Evolutionary conservation across 2,797 vertebrate genomes (phyloP).

Genomic region (Trachurus trachurus): DNA sequence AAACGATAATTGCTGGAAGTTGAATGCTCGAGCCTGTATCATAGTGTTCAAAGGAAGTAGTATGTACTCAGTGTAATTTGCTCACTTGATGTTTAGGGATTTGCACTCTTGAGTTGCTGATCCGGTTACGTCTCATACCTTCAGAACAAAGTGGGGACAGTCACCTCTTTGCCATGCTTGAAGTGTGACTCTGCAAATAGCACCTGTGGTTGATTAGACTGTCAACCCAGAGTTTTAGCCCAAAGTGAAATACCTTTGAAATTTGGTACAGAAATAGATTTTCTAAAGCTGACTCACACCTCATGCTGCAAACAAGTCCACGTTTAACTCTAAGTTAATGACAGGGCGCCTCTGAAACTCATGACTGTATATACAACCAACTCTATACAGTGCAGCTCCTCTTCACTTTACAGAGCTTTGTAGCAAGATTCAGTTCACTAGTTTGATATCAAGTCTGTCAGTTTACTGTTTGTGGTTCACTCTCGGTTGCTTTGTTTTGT

Average conservation of each 20-base stretch:
- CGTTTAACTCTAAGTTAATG: too few relatives aligned
- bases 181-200: background rate
- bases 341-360: too few relatives aligned
- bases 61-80: conserved; percentile 87
- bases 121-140: background rate
- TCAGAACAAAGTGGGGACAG: background rate
- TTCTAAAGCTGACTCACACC: background rate
- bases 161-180: background rate
- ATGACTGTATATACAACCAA: too few relatives aligned
- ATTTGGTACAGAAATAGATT: background rate
- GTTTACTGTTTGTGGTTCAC: background rate
- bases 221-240: background rate
- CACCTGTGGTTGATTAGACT: background rate
- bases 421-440: background rate
- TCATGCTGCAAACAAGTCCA: too few relatives aligned
- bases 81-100: conserved; percentile 48
- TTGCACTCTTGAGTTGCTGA: conserved; percentile 17
- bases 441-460: background rate
- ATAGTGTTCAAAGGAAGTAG: conserved; percentile 98
- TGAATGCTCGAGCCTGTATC: conserved; percentile 95
- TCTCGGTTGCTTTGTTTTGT: background rate
- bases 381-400: background rate
- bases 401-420: background rate
- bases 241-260: background rate
- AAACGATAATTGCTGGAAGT: conserved; percentile 89